These are phyloP conservation scores for Cyphomyrus discorhynchus DNA, from an alignment of 2,113 vertebrate genomes.

Conservation along the genomic window DNA sequence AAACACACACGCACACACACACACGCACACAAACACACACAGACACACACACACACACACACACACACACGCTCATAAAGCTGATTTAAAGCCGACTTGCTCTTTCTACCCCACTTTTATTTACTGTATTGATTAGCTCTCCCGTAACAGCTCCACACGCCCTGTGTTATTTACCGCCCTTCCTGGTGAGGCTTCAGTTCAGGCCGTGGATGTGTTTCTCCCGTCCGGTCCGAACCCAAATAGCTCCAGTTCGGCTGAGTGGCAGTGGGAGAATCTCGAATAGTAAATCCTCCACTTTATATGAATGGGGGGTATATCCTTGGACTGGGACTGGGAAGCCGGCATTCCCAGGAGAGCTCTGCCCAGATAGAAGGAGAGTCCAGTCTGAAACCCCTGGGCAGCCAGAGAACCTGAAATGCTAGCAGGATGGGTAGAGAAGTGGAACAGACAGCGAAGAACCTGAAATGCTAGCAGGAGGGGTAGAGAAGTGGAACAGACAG, in stretches of 20 bases:
- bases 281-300: neutral
- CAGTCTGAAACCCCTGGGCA: neutral
- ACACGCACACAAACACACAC: too few relatives aligned
- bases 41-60: too few relatives aligned
- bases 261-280: neutral
- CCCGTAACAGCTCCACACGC: neutral
- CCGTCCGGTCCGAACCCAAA: neutral
- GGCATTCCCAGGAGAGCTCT: neutral
- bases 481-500: neutral
- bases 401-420: neutral
- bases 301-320: neutral
- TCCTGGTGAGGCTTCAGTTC: neutral
- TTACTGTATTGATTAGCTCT: neutral
- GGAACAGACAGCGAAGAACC: neutral
- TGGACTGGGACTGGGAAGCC: neutral
- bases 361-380: neutral
- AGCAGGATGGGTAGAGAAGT: neutral
- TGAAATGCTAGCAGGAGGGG: neutral
- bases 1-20: too few relatives aligned
- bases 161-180: neutral
- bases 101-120: neutral
- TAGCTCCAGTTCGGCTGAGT: neutral
- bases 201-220: neutral
- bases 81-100: neutral
- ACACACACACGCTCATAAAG: neutral